Percentiles rank a stretch among this genome's conserved stretches.
These are phyloP conservation scores for Trichonephila clavata DNA, from an alignment of 1,140 invertebrate genomes.

Conservation along the genomic window DNA sequence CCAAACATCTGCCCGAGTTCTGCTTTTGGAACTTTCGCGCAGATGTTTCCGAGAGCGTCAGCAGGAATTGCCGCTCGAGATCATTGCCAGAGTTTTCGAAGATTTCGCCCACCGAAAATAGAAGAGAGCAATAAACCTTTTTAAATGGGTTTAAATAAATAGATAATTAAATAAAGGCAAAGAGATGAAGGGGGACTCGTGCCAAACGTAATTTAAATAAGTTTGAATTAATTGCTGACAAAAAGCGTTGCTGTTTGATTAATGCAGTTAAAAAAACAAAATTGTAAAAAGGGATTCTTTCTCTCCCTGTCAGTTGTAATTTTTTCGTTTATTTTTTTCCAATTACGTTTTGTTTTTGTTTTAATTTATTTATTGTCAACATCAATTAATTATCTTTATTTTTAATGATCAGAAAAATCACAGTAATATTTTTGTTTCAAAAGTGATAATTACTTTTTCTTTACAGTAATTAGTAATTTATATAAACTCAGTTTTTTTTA, in stretches of 20 bases:
- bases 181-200: neutral
- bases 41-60: constrained; percentile 48
- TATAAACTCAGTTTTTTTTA: too few species aligned
- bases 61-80: constrained; percentile 17
- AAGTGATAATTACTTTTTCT: too few species aligned
- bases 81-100: constrained; percentile 1
- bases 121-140: constrained; percentile 43
- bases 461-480: too few species aligned
- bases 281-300: neutral
- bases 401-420: too few species aligned
- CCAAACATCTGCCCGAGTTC: constrained; percentile 54
- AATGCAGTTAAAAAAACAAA: neutral
- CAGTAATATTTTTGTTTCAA: too few species aligned
- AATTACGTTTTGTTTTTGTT: too few species aligned
- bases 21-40: constrained; percentile 43
- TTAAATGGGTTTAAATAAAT: neutral
- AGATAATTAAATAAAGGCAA: neutral
- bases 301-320: too few species aligned
- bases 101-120: constrained; percentile 28
- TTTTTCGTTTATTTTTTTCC: neutral
- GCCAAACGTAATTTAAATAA: neutral
- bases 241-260: neutral
- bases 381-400: too few species aligned
- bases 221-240: neutral
- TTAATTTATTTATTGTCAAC: too few species aligned